Base-by-base conservation (phyloP, 2,888 invertebrate species). In the Baccha elongata region DNA sequence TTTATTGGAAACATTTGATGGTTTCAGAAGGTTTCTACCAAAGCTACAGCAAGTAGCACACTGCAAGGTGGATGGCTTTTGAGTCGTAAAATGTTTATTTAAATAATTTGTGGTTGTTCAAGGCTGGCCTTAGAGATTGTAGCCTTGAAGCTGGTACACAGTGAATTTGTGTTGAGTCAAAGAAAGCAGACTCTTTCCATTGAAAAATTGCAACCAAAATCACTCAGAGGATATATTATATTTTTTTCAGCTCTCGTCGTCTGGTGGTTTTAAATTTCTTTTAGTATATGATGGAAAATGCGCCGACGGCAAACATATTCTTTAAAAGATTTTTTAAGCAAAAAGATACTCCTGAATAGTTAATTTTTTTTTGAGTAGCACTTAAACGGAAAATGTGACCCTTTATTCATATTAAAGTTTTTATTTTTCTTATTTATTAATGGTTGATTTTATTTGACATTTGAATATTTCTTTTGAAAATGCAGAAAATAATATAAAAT, bases 31-130 rank as follows among this genome's bases (percentile, higher is more conserved):
- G 46, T 23, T 23, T 11, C 21, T 65, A n/a, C 13, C 19, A 2
- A 35, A 53, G 50, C 15, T 32, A 7, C 4, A 1, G 3, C 8
- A 2, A n/a, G 1, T 7, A 8, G 35, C 10, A 37, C n/a, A 42
- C 5, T 23, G 21, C 13, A 5, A 65, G 26, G 35, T 60, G 21
- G 13, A 35, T 2, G 32, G 29, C 48, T 62, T 68, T 55, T 48
- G 74, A 60, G 62, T 71, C 64, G 35, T 80, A 69, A 80, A 80
- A 80, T 81, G 74, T 80, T 80, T 74, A 75, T 75, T 81, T 75
- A 65, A 75, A 75, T 75, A 69, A 26, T 53, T 67, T 60, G 53
- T 50, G 60, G 60, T 37, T 60, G 37, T 42, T 40, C 11, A n/a
- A 44, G 80, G 60, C 55, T 74, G 7, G 3, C 35, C 19, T 69